phyloP scores from a whole-genome alignment of 2,113 vertebrate genomes.

The Atherinomorus stipes region DNA sequence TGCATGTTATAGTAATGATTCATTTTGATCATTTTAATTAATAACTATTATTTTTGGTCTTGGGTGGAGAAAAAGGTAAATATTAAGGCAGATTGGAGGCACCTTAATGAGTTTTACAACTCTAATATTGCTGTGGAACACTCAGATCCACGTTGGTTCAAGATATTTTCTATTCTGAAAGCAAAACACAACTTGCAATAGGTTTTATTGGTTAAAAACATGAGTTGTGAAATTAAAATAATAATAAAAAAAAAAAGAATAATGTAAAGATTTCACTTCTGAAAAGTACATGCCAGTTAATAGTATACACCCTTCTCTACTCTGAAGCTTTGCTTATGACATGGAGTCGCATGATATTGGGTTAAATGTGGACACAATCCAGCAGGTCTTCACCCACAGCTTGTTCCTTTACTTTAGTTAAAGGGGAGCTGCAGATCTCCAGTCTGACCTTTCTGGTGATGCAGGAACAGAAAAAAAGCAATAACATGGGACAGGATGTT shows the following conservation, averaged over 20 bases:
- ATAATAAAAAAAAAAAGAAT: no score
- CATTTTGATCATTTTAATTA: neutral
- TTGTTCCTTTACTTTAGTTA: constrained; percentile 2
- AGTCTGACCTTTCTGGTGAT: constrained; percentile 14
- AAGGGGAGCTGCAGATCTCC: constrained; percentile 17
- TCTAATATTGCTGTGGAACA: no score
- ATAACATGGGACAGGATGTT: constrained; percentile 2
- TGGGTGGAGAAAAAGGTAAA: neutral
- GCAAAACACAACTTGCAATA: no score
- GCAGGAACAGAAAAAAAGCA: constrained; percentile 11
- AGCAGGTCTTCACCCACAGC: constrained; percentile 10
- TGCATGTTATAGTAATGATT: neutral
- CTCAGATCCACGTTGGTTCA: no score
- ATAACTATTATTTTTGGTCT: neutral
- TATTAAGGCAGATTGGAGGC: no score
- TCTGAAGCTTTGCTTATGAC: neutral
- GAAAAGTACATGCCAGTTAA: neutral
- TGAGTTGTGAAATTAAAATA: no score
- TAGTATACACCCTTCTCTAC: neutral
- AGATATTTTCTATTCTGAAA: no score
- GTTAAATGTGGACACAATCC: neutral
- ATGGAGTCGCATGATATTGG: constrained; percentile 7
- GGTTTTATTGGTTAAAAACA: no score
- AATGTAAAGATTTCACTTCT: no score
- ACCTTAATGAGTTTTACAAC: no score